Evolutionary conservation across 2,113 vertebrate genomes (phyloP), one percentile per base, ranked within the genome.

Genomic region (Scomber japonicus): DNA sequence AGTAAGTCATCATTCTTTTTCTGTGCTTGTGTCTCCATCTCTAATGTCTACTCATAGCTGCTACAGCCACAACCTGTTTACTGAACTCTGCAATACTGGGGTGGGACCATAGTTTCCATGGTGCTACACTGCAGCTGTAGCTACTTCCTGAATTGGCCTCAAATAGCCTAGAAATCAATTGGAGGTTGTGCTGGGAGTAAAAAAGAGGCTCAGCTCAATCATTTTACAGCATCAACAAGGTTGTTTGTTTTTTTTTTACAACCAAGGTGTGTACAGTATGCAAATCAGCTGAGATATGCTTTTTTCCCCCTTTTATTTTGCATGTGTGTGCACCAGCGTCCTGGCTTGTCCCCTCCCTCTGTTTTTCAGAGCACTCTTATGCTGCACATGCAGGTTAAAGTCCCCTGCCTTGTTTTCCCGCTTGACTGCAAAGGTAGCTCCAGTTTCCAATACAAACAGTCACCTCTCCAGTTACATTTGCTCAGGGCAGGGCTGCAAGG

Each of bases 1-100:
- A 96, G 98, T 99, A 97, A 97, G 98, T 94, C 30, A 17, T 57
- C 12, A 45, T 17, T 24, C 35, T 21, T 75, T 72, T 80, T 71
- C 31, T 77, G 10, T 69, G 57, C 51, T 78, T 21, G 70, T 57
- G 59, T 56, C n/a, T 73, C 10, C 45, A 11, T 60, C n/a, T 85
- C 24, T 67, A 68, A 72, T 85, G 66, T 84, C 27, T 19, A 10
- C 54, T 48, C 50, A 64, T 16, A 59, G 46, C 57, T 76, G 30
- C 45, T 49, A 13, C n/a, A 67, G 59, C 70, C 14, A 70, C 45
- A 75, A 51, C 62, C 60, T 84, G 63, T 89, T 91, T 87, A 77
- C 79, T 65, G 77, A 82, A 55, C 56, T 51, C 65, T 76, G 11
- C 57, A 80, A 48, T 62, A 54, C 48, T 21, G 12, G 45, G 49